These are phyloP conservation scores for Patiria pectinifera DNA, from an alignment of 53 echinoderm and acorn worm genomes.

Conservation along the genomic window DNA sequence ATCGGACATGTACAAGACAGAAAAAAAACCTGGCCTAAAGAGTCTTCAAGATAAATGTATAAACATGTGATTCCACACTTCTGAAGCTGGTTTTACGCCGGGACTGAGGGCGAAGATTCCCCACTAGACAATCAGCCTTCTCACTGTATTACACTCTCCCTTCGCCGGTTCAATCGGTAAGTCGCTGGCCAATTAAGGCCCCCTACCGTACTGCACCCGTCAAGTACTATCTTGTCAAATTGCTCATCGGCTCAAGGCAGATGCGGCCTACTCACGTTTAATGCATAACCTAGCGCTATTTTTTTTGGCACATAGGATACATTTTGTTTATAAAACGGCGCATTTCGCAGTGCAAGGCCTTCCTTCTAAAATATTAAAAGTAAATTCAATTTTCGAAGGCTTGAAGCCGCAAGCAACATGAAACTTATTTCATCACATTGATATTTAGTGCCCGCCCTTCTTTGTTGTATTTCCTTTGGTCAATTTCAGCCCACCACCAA, in stretches of 20 bases:
- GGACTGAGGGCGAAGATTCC: background rate
- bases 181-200: conserved; percentile 48
- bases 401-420: background rate
- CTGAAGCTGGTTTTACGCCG: conserved; percentile 31
- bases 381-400: background rate
- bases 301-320: too few relatives aligned
- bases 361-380: background rate
- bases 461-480: background rate
- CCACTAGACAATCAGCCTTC: background rate
- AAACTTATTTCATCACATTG: background rate
- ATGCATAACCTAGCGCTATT: too few relatives aligned
- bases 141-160: background rate
- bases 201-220: conserved; percentile 27
- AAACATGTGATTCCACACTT: conserved; percentile 55
- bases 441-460: background rate
- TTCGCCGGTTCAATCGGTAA: conserved; percentile 6
- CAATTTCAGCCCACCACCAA: background rate
- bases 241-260: conserved; percentile 40
- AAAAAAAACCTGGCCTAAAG: background rate
- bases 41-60: background rate
- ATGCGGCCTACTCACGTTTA: conserved; percentile 17
- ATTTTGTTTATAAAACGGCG: conserved; percentile 28
- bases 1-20: background rate
- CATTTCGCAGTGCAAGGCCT: background rate
- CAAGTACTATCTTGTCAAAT: conserved; percentile 60